phyloP scores from a whole-genome alignment of 1,140 invertebrate genomes.

The Rhagoletis zephyria region DNA sequence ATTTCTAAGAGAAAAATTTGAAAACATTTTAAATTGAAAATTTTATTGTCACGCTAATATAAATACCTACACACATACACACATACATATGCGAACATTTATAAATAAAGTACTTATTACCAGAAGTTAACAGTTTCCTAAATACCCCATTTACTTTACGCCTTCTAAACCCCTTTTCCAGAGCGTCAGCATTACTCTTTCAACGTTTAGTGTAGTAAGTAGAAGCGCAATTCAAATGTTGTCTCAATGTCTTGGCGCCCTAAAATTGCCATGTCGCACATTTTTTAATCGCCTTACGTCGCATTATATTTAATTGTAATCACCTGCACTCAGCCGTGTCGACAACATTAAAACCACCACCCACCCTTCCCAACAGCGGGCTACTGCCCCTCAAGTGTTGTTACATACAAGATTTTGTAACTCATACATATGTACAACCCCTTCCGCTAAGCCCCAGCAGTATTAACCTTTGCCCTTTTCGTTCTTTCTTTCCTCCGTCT shows the following conservation, averaged over 20 bases:
- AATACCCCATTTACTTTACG: background rate
- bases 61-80: background rate
- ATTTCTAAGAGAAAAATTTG: no score
- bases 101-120: background rate
- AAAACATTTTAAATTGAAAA: no score
- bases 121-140: constrained; percentile 7
- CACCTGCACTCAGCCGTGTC: constrained; percentile 60
- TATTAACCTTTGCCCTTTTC: background rate
- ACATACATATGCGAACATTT: background rate
- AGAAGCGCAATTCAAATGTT: no score
- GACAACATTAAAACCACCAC: constrained; percentile 12
- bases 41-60: no score
- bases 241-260: background rate
- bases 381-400: background rate
- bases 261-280: constrained; percentile 15
- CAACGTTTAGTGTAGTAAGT: no score
- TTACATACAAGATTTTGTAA: background rate
- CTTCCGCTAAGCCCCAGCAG: background rate
- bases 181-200: no score
- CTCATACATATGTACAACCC: background rate
- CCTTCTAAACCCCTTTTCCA: background rate
- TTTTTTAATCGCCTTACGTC: constrained; percentile 51
- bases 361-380: background rate
- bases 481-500: constrained; percentile 54
- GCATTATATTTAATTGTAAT: constrained; percentile 60